Conservation (phyloP, 2,113 vertebrate genomes). For the Cephalophus harveyi region DNA sequence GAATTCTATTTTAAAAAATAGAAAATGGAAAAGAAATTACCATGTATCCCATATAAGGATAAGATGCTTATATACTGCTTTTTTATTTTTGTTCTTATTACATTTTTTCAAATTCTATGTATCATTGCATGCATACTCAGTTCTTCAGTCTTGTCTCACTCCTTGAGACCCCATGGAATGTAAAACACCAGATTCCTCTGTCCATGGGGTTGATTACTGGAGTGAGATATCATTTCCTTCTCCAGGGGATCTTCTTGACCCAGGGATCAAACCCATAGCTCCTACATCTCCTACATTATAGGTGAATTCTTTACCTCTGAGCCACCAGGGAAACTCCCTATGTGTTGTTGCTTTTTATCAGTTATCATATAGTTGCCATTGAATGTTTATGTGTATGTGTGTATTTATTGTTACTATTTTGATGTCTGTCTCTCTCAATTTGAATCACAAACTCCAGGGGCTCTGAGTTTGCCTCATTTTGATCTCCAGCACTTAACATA, state of each 20-base stretch:
- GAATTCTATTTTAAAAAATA: not conserved
- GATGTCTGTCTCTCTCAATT: not conserved
- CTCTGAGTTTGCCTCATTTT: not conserved
- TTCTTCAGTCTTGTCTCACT: not conserved
- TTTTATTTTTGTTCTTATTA: not conserved
- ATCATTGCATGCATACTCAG: not conserved
- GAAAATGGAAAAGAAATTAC: not conserved
- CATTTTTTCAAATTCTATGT: not conserved
- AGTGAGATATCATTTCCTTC: not conserved
- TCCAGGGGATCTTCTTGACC: not conserved
- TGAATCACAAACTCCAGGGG: not conserved
- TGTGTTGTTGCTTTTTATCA: not conserved
- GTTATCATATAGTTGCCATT: not conserved
- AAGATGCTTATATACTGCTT: not conserved
- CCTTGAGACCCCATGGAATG: not conserved
- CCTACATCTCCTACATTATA: not conserved
- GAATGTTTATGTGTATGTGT: not conserved
- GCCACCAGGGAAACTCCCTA: not conserved
- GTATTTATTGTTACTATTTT: not conserved
- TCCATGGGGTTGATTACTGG: not conserved
- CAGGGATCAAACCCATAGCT: not conserved
- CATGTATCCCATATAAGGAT: not conserved
- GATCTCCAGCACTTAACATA: not conserved
- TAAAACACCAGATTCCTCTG: not conserved
- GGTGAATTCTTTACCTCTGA: rapidly evolving